phyloP scores from a whole-genome alignment of 1,140 invertebrate genomes.

The Temnothorax nylanderi region DNA sequence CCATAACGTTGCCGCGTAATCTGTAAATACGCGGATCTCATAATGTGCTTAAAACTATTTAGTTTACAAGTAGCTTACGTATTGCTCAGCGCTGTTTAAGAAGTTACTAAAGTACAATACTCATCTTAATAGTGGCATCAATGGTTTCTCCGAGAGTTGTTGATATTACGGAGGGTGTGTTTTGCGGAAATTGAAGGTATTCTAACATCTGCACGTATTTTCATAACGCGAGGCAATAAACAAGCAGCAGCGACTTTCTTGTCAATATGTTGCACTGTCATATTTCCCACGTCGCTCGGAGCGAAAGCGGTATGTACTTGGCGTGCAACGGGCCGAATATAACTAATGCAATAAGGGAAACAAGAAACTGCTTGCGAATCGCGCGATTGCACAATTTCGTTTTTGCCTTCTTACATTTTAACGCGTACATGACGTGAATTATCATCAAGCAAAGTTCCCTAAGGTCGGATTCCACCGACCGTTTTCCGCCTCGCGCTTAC shows the following conservation, averaged over 20 bases:
- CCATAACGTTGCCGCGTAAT: background rate
- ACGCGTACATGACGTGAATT: background rate
- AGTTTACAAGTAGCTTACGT: constrained; percentile 8
- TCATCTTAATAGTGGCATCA: background rate
- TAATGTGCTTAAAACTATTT: constrained; percentile 21
- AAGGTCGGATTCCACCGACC: constrained; percentile 1
- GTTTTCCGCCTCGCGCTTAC: background rate
- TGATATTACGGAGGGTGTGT: background rate
- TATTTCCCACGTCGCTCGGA: background rate
- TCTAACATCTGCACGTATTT: background rate
- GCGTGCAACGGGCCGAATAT: background rate
- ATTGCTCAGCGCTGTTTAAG: background rate
- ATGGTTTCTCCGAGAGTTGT: background rate
- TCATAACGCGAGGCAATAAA: background rate
- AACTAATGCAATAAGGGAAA: background rate
- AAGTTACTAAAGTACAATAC: background rate
- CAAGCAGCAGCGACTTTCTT: background rate
- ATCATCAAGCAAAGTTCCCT: constrained; percentile 1
- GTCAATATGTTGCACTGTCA: background rate
- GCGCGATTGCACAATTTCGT: background rate
- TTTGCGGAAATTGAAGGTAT: background rate
- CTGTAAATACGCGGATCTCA: background rate
- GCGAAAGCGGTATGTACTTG: background rate
- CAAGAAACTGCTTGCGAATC: background rate
- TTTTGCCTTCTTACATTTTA: background rate